phyloP scores from a whole-genome alignment of 2,888 invertebrate genomes.

The Nematopogon swammerdamellus region DNA sequence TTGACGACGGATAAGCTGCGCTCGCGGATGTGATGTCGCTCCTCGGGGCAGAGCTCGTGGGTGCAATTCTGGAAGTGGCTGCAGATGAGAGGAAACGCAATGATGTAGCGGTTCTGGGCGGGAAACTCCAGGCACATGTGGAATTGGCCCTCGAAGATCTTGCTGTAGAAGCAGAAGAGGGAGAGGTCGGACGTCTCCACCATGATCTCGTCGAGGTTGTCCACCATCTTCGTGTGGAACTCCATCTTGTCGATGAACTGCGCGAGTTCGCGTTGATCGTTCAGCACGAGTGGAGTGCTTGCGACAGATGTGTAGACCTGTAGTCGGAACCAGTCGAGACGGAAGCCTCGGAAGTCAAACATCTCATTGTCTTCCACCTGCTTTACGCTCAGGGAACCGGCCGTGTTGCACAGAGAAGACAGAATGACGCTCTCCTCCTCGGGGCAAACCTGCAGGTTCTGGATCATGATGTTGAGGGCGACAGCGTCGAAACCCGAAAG shows the following conservation, averaged over 20 bases:
- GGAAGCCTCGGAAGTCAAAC: conserved; percentile 92
- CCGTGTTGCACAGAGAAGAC: conserved; percentile 87
- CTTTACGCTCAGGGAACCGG: conserved; percentile 81
- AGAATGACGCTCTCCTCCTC: conserved; percentile 95
- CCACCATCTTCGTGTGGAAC: conserved; percentile 98
- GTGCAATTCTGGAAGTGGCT: conserved; percentile 98
- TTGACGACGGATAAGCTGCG: conserved; percentile 94
- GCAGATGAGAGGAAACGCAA: conserved; percentile 96
- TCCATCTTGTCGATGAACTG: conserved; percentile 92
- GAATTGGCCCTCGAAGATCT: conserved; percentile 97
- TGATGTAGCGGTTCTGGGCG: conserved; percentile 95
- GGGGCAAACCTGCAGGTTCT: conserved; percentile 78
- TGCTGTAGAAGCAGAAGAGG: conserved; percentile 95
- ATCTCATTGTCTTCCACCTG: conserved; percentile 96
- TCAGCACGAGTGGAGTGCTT: conserved; percentile 74
- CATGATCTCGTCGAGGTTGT: conserved; percentile 94
- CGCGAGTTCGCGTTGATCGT: conserved; percentile 83
- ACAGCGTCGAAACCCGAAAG: conserved; percentile 94
- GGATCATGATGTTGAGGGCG: conserved; percentile 81
- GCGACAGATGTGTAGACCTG: conserved; percentile 90
- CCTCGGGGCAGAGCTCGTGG: conserved; percentile 97
- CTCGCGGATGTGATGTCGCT: conserved; percentile 94
- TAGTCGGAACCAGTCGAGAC: conserved; percentile 96
- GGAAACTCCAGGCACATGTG: conserved; percentile 99
- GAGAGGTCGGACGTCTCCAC: conserved; percentile 97